These are phyloP conservation scores for Drosophila cracens DNA, from an alignment of 2,888 invertebrate genomes.

Conservation along the genomic window DNA sequence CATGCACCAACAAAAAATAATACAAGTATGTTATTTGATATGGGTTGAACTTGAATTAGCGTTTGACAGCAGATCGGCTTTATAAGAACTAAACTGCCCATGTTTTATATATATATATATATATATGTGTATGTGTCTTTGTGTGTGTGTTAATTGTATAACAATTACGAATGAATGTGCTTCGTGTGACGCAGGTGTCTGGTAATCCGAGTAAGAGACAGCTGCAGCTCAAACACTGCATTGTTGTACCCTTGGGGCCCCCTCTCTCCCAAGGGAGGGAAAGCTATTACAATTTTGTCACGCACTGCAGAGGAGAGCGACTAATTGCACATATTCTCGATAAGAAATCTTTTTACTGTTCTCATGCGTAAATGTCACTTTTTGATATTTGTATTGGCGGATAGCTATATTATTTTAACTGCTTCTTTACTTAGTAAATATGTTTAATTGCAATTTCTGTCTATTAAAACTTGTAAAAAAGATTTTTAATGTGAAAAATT, in stretches of 20 bases:
- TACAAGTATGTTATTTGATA: constrained; percentile 75
- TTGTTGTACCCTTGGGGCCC: constrained; percentile 27
- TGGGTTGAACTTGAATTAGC: constrained; percentile 80
- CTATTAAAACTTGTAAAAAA: not conserved
- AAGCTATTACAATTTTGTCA: constrained; percentile 23
- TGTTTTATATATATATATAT: constrained; percentile 25
- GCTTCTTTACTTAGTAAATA: not conserved
- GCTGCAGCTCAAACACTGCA: constrained; percentile 34
- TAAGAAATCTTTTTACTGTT: constrained; percentile 5
- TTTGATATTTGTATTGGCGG: not conserved
- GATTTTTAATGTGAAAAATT: not conserved
- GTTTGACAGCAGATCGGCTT: constrained; percentile 76
- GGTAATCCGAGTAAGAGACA: constrained; percentile 53
- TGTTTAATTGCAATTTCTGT: not conserved
- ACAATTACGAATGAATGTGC: constrained; percentile 36
- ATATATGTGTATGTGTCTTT: constrained; percentile 10
- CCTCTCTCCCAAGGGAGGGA: not conserved
- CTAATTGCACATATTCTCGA: constrained; percentile 7
- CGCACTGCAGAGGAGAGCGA: constrained; percentile 14
- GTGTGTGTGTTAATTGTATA: constrained; percentile 45
- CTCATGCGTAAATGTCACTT: not conserved
- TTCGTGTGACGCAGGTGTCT: constrained; percentile 54
- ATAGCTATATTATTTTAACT: not conserved
- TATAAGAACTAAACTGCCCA: constrained; percentile 66
- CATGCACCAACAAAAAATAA: constrained; percentile 32